Conservation (phyloP, 2,113 vertebrate species). For the Scopus umbretta region DNA sequence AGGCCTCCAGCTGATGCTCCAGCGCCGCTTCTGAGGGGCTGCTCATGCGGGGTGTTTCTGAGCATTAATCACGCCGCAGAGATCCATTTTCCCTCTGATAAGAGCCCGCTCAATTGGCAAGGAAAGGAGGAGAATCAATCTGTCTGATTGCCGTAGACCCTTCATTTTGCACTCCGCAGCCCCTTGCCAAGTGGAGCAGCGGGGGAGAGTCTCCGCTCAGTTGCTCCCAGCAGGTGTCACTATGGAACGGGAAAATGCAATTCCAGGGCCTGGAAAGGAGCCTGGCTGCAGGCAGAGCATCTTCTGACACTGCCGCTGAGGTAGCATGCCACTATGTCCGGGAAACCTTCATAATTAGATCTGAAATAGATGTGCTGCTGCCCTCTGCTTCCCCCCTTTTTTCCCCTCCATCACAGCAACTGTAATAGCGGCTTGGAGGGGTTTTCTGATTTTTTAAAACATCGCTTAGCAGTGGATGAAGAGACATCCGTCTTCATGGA, state of each 20-base stretch:
- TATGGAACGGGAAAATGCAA: conserved; percentile 63
- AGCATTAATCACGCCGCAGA: not conserved
- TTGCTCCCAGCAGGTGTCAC: conserved; percentile 73
- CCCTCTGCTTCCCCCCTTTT: not conserved
- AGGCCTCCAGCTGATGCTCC: not conserved
- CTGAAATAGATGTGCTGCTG: not conserved
- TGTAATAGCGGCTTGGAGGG: not conserved
- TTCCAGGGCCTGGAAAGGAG: not conserved
- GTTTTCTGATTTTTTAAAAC: not conserved
- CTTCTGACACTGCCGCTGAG: not conserved
- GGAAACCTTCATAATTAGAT: conserved; percentile 16
- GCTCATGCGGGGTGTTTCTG: not conserved
- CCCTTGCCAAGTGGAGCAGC: not conserved
- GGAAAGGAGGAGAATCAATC: not conserved
- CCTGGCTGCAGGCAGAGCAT: not conserved
- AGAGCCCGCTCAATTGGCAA: not conserved
- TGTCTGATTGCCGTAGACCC: not conserved
- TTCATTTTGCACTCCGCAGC: not conserved
- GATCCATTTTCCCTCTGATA: not conserved
- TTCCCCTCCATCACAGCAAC: accelerated
- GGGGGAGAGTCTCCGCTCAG: not conserved
- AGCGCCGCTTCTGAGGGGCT: not conserved
- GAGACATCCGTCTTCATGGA: not conserved
- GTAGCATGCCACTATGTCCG: not conserved
- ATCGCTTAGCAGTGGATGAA: not conserved